phyloP scores from a whole-genome alignment of 2,113 vertebrate species.

The Apteryx mantelli region DNA sequence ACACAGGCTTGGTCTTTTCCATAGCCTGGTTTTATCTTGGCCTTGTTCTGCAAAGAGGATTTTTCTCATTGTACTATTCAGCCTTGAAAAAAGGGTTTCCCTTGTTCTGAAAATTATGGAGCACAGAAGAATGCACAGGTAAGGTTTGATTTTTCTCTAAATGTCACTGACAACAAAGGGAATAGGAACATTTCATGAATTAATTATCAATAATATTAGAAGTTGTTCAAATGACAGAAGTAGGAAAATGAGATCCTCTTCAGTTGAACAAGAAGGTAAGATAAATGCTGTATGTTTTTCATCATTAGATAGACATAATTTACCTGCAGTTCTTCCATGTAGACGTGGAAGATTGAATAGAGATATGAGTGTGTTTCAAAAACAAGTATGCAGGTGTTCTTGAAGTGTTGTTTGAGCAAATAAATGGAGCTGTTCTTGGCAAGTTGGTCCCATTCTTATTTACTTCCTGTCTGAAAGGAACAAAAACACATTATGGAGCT shows the following conservation, averaged over 20 bases:
- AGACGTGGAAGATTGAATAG: background rate
- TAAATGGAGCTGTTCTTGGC: background rate
- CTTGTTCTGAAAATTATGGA: background rate
- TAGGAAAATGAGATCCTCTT: background rate
- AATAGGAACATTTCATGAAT: background rate
- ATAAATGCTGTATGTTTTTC: background rate
- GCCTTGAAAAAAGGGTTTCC: background rate
- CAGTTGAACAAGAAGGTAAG: background rate
- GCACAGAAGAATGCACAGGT: background rate
- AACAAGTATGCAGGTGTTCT: conserved; percentile 28
- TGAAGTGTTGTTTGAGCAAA: conserved; percentile 18
- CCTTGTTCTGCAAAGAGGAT: background rate
- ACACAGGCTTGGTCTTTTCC: background rate
- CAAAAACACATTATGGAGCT: background rate
- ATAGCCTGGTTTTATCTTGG: background rate
- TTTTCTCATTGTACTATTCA: background rate
- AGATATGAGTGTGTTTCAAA: background rate
- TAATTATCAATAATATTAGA: background rate
- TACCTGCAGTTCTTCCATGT: background rate
- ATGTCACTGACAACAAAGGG: background rate
- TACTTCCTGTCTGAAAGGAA: conserved; percentile 43
- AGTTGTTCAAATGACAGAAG: background rate
- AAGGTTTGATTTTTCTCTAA: background rate
- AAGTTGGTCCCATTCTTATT: conserved; percentile 11
- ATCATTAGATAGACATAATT: background rate